These are phyloP conservation scores for Deilephila porcellus DNA, from an alignment of 2,888 invertebrate genomes.

Conservation along the genomic window DNA sequence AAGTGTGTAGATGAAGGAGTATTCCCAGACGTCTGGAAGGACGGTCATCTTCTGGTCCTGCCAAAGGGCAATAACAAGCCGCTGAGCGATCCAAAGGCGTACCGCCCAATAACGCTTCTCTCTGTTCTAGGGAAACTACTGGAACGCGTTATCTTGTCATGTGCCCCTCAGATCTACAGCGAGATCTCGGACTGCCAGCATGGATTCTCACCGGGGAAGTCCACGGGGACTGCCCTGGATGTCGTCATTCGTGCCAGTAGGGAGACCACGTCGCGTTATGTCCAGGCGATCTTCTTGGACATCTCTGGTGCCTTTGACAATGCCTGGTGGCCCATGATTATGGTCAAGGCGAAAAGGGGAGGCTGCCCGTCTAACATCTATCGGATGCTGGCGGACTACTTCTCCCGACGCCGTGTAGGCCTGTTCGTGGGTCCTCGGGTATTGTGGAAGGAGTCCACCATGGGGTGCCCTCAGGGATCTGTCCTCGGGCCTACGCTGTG, in stretches of 20 bases:
- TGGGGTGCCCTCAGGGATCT: conserved; percentile 47
- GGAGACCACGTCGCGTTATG: conserved; percentile 35
- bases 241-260: not conserved
- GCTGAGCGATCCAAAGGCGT: conserved; percentile 43
- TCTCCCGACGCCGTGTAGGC: conserved; percentile 37
- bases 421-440: conserved; percentile 37
- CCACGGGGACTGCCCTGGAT: conserved; percentile 44
- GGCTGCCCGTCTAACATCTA: conserved; percentile 47
- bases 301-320: conserved; percentile 52
- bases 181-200: conserved; percentile 44
- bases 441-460: conserved; percentile 38
- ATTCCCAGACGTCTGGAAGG: conserved; percentile 47
- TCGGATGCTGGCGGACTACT: conserved; percentile 44
- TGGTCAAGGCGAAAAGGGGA: conserved; percentile 43
- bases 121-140: conserved; percentile 49
- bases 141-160: conserved; percentile 41
- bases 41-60: conserved; percentile 41
- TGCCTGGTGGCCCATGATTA: conserved; percentile 55
- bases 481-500: conserved; percentile 42
- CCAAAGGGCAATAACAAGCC: conserved; percentile 46
- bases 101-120: conserved; percentile 49
- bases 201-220: conserved; percentile 47
- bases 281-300: conserved; percentile 45
- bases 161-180: conserved; percentile 37
- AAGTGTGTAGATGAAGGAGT: conserved; percentile 42